Percentiles rank a stretch among this genome's conserved stretches.
Evolutionary conservation across 1,140 invertebrate genomes (phyloP).

Genomic region (Sinella curviseta): DNA sequence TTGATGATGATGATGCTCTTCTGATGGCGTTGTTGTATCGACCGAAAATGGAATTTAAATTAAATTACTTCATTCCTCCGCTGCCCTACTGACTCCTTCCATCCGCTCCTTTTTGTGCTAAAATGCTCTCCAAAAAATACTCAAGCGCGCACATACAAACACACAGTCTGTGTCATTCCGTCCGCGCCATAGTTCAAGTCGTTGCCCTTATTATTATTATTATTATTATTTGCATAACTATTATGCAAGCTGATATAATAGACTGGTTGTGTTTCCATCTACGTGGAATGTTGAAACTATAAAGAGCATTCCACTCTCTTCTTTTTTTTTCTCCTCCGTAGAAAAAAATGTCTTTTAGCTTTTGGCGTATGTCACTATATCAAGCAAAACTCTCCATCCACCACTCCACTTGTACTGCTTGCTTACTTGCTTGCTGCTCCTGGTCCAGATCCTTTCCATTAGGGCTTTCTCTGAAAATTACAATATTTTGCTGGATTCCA

Average conservation of each 20-base stretch:
- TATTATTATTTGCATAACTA: no score
- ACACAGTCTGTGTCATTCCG: no score
- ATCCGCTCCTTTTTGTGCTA: no score
- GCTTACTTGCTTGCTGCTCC: background rate
- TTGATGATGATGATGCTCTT: background rate
- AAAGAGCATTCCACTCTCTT: no score
- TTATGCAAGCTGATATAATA: no score
- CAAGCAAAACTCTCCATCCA: background rate
- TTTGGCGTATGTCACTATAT: background rate
- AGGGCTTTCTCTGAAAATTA: background rate
- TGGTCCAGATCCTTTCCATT: background rate
- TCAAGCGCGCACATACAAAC: no score
- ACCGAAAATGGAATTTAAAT: constrained; percentile 26
- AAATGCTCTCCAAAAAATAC: no score
- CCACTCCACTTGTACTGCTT: no score
- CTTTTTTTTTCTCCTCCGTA: background rate
- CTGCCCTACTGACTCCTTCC: background rate
- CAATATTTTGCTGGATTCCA: background rate
- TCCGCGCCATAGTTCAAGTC: no score
- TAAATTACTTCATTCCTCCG: background rate
- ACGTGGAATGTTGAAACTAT: no score
- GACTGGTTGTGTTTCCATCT: no score
- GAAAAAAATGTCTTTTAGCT: background rate
- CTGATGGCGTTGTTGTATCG: background rate
- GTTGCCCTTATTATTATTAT: no score